Conservation (phyloP, 2,797 vertebrate species). For the Pteronotus mesoamericanus region DNA sequence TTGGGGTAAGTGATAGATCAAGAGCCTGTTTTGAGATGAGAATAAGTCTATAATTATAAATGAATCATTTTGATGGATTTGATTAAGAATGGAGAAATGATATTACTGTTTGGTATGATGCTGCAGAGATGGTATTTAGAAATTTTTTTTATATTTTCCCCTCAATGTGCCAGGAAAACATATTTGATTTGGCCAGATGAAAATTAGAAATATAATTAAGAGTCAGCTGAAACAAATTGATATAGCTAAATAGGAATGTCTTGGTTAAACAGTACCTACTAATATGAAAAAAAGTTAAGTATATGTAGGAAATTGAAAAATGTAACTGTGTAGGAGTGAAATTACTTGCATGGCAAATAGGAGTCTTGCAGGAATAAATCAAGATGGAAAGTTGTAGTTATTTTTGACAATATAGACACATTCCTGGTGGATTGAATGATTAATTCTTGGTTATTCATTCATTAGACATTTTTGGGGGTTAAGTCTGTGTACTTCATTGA, state of each 20-base stretch:
- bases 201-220: constrained; percentile 59
- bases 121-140: constrained; percentile 48
- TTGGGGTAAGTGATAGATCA: constrained; percentile 6
- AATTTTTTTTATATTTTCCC: constrained; percentile 52
- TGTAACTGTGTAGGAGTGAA: constrained; percentile 39
- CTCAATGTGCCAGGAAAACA: not conserved
- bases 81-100: not conserved
- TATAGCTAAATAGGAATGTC: constrained; percentile 52
- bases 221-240: constrained; percentile 52
- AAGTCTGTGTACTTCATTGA: not conserved
- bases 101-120: constrained; percentile 9
- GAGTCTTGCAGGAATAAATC: constrained; percentile 43
- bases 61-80: constrained; percentile 31
- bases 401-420: constrained; percentile 21
- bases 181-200: constrained; percentile 50
- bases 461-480: not conserved
- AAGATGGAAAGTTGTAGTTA: constrained; percentile 42
- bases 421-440: constrained; percentile 25
- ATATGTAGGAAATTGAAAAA: constrained; percentile 50
- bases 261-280: constrained; percentile 20
- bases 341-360: constrained; percentile 60
- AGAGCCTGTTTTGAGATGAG: constrained; percentile 36
- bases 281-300: constrained; percentile 39
- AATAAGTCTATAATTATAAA: constrained; percentile 2
- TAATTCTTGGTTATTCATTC: constrained; percentile 50